These are phyloP conservation scores for Synanthedon formicaeformis DNA, from an alignment of 2,888 invertebrate species.

Conservation along the genomic window DNA sequence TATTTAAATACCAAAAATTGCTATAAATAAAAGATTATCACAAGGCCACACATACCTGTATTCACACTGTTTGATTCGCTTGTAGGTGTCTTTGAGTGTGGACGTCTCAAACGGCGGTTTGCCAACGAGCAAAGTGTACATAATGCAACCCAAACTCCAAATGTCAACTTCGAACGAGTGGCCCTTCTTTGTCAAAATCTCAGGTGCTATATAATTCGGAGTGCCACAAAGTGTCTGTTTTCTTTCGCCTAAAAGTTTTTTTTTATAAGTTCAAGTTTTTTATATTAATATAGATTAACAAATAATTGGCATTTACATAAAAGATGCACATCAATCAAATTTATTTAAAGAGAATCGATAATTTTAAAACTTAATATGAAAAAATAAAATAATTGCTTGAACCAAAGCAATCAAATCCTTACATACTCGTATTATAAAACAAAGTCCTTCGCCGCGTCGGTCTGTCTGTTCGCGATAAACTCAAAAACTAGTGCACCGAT, in stretches of 20 bases:
- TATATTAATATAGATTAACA: too few species aligned
- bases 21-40: too few species aligned
- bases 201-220: constrained; percentile 99
- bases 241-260: constrained; percentile 66
- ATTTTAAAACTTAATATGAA: too few species aligned
- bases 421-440: too few species aligned
- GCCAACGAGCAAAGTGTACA: constrained; percentile 97
- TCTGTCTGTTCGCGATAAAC: too few species aligned
- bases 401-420: too few species aligned
- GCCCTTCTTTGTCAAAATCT: constrained; percentile 95
- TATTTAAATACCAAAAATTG: too few species aligned
- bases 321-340: too few species aligned
- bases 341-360: too few species aligned
- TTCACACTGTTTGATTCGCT: constrained; percentile 93
- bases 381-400: too few species aligned
- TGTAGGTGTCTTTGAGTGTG: constrained; percentile 94
- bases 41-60: constrained; percentile 77
- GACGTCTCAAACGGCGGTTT: constrained; percentile 98
- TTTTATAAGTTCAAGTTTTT: neutral
- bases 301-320: neutral
- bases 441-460: too few species aligned
- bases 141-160: constrained; percentile 99
- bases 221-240: constrained; percentile 98
- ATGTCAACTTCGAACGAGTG: constrained; percentile 99
- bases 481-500: too few species aligned